Percentiles rank a stretch among this genome's conserved stretches.
Conservation (phyloP, 2,888 invertebrate species). For the Chrysolina oricalcia region DNA sequence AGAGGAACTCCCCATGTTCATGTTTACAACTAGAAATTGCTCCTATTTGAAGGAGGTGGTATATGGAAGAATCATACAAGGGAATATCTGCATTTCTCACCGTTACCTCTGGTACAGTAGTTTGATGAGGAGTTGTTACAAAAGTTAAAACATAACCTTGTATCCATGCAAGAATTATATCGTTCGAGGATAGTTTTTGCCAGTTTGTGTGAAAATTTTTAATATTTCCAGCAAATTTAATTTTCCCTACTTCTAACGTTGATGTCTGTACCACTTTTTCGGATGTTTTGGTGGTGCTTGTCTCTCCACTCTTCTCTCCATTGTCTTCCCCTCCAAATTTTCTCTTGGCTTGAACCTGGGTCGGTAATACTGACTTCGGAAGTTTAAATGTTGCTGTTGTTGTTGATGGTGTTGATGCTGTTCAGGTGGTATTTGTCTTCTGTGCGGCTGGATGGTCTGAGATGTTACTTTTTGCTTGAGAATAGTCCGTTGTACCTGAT, state of each 20-base stretch:
- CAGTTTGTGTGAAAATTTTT: background rate
- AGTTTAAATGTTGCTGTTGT: too few relatives aligned
- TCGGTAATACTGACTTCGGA: too few relatives aligned
- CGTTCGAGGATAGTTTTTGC: conserved; percentile 7
- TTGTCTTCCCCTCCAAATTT: too few relatives aligned
- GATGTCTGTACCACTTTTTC: too few relatives aligned
- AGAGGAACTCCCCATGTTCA: background rate
- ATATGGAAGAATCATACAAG: conserved; percentile 5
- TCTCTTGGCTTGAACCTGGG: too few relatives aligned
- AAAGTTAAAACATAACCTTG: conserved; percentile 25
- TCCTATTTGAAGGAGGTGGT: background rate
- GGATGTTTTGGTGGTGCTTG: too few relatives aligned
- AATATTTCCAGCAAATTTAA: conserved; percentile 13
- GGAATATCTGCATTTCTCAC: conserved; percentile 6
- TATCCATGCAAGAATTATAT: conserved; percentile 9
- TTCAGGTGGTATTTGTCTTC: background rate
- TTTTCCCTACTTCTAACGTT: too few relatives aligned
- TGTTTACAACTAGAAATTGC: background rate
- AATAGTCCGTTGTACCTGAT: background rate
- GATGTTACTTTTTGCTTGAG: background rate
- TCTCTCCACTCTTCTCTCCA: too few relatives aligned
- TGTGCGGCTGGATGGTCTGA: conserved; percentile 5
- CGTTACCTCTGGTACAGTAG: background rate
- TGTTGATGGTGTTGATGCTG: too few relatives aligned
- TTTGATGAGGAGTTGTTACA: conserved; percentile 24